Evolutionary conservation across 2,797 vertebrate species (phyloP), one percentile per base, ranked within the genome.

Genomic region (Lithobates pipiens): DNA sequence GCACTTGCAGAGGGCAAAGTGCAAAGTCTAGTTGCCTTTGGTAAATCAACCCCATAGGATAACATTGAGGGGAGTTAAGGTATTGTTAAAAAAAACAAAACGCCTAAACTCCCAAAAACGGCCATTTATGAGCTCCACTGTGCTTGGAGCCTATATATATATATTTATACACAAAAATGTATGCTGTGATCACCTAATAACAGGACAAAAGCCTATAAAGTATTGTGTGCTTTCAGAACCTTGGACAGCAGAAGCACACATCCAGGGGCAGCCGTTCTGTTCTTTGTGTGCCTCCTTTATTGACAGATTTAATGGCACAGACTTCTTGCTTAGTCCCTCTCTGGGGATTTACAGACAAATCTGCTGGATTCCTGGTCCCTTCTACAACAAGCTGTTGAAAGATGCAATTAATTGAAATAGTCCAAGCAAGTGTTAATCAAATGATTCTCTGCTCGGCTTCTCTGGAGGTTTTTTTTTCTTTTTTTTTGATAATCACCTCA

Each of bases 211-310:
- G 10, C 44, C 44, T 54, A 54, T 54, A 54, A 18, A 18, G 16
- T 54, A 18, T 10, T 39, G 8, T 63, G 0, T 29, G 63, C 18
- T 44, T 92, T 92, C 92, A 92, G 92, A 84, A 92, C 91, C 91
- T 89, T 2, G 90, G 90, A 92, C 89, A 92, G 92, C 89, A 18
- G 15, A 18, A 54, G 15, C 50, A 18, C 16, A 11, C 23, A 61
- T 61, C 21, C 21, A 23, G 21, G 54, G 54, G 21, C 54, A 23
- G 54, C 21, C 15, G 21, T 61, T 61, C 21, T 23, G 54, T 61
- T 61, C 54, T 61, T 61, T 23, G 54, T 61, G 54, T 61, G 21
- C 18, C 21, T 61, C 21, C 21, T 23, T 61, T 61, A 61, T 61
- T 61, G 54, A 61, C 54, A 61, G 54, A 61, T 61, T 61, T 18